These are phyloP conservation scores for Embiotoca jacksoni DNA, from an alignment of 2,113 vertebrate species.

Conservation along the genomic window DNA sequence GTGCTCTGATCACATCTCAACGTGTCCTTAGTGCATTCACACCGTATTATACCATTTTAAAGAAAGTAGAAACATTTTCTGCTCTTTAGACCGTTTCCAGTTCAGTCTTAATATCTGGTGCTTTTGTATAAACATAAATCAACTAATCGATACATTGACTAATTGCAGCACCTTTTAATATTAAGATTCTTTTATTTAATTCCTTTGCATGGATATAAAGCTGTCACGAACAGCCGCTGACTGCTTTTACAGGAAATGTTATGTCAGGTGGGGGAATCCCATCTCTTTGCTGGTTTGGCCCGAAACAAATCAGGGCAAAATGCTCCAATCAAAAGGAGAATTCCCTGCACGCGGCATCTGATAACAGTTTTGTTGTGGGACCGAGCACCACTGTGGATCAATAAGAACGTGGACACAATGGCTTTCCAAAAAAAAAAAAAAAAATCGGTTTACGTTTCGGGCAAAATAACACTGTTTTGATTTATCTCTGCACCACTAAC, in stretches of 20 bases:
- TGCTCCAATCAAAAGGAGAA: not conserved
- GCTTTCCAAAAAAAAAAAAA: slow-evolving; percentile 6
- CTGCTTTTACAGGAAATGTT: not conserved
- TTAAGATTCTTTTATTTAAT: too few relatives aligned
- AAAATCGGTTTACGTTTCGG: not conserved
- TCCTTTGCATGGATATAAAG: too few relatives aligned
- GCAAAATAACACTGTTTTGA: not conserved
- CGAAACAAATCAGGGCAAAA: not conserved
- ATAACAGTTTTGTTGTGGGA: slow-evolving; percentile 1
- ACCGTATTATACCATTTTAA: too few relatives aligned
- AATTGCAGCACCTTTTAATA: too few relatives aligned
- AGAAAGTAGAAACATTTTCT: too few relatives aligned
- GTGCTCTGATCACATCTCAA: too few relatives aligned
- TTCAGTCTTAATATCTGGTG: too few relatives aligned
- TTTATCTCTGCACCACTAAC: not conserved
- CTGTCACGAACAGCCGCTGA: not conserved
- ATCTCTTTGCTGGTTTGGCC: not conserved
- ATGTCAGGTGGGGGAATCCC: not conserved
- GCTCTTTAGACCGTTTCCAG: too few relatives aligned
- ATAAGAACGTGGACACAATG: not conserved
- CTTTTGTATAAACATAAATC: too few relatives aligned
- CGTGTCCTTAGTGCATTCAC: too few relatives aligned
- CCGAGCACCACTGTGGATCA: not conserved
- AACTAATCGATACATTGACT: too few relatives aligned
- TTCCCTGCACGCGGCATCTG: slow-evolving; percentile 1